Conservation (phyloP, 2,113 vertebrate genomes). For the Mormyrus lacerda region DNA sequence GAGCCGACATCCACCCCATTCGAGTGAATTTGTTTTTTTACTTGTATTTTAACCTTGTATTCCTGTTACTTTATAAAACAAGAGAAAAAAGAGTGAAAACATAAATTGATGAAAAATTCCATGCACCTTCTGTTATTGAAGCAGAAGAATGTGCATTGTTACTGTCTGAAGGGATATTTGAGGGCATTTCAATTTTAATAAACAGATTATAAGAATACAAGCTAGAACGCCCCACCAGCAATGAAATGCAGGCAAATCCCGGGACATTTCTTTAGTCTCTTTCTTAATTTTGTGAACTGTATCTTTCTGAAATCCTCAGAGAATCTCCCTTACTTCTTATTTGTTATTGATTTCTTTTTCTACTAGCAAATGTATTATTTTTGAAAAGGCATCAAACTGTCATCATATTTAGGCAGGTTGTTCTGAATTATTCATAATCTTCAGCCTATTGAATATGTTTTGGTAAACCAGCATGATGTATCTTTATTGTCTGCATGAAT, state of each 20-base stretch:
- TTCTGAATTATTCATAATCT: slow-evolving; percentile 36
- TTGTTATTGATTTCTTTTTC: slow-evolving; percentile 82
- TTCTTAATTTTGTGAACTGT: slow-evolving; percentile 93
- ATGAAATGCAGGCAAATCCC: slow-evolving; percentile 82
- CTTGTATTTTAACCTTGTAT: slow-evolving; percentile 1
- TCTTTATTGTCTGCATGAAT: background rate
- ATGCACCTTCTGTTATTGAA: slow-evolving; percentile 56
- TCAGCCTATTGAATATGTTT: background rate
- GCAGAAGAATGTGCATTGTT: slow-evolving; percentile 64
- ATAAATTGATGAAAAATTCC: background rate
- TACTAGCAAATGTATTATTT: slow-evolving; percentile 77
- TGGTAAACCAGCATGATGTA: background rate
- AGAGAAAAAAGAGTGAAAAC: background rate
- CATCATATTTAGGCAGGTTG: slow-evolving; percentile 42
- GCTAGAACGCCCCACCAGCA: slow-evolving; percentile 63
- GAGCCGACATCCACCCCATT: background rate
- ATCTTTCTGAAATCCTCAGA: slow-evolving; percentile 71
- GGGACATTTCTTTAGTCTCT: slow-evolving; percentile 63
- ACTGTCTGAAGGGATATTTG: slow-evolving; percentile 73
- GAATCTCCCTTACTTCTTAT: slow-evolving; percentile 83
- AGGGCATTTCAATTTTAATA: slow-evolving; percentile 83
- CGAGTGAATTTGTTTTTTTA: background rate
- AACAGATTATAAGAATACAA: slow-evolving; percentile 69
- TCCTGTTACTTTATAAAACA: slow-evolving; percentile 8
- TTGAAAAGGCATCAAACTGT: slow-evolving; percentile 70